Evolutionary conservation across 2,888 invertebrate genomes (phyloP).

Genomic region (Acrobasis suavella): DNA sequence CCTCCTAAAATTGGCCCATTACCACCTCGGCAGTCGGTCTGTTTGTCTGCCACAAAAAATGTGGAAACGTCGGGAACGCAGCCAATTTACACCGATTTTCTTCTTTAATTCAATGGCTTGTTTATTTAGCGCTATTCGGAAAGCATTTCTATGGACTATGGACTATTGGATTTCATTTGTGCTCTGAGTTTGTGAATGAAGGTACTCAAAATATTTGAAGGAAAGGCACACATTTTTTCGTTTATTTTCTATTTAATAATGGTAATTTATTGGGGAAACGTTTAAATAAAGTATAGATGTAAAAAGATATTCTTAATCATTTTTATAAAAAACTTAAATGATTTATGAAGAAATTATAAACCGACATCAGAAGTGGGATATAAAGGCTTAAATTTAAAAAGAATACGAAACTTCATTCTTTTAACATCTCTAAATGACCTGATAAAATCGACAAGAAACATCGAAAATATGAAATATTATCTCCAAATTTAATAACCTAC

Average conservation of each 20-base stretch:
- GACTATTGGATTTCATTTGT: too few relatives aligned
- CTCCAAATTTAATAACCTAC: slow-evolving; percentile 3
- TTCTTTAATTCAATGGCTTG: slow-evolving; percentile 1
- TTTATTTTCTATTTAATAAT: too few relatives aligned
- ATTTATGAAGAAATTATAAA: too few relatives aligned
- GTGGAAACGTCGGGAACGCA: slow-evolving; percentile 14
- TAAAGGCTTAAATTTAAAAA: background rate
- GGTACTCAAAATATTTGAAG: too few relatives aligned
- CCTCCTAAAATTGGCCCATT: slow-evolving; percentile 53
- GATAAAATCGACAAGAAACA: background rate
- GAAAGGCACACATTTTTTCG: too few relatives aligned
- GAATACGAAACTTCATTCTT: background rate
- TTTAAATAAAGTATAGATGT: too few relatives aligned
- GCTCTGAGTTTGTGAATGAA: too few relatives aligned
- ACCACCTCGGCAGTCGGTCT: slow-evolving; percentile 49
- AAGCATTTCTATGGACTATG: background rate
- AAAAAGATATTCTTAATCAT: too few relatives aligned
- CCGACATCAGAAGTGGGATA: background rate
- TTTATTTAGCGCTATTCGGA: background rate
- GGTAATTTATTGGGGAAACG: too few relatives aligned
- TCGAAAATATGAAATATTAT: slow-evolving; percentile 3
- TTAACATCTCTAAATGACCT: background rate
- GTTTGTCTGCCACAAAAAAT: slow-evolving; percentile 36
- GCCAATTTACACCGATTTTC: slow-evolving; percentile 20
- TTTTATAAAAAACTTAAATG: too few relatives aligned